A percentile compares a stretch with the other conserved stretches of the same genome.
Evolutionary conservation across 2,797 vertebrate species (phyloP).

Genomic region (Myripristis murdjan): DNA sequence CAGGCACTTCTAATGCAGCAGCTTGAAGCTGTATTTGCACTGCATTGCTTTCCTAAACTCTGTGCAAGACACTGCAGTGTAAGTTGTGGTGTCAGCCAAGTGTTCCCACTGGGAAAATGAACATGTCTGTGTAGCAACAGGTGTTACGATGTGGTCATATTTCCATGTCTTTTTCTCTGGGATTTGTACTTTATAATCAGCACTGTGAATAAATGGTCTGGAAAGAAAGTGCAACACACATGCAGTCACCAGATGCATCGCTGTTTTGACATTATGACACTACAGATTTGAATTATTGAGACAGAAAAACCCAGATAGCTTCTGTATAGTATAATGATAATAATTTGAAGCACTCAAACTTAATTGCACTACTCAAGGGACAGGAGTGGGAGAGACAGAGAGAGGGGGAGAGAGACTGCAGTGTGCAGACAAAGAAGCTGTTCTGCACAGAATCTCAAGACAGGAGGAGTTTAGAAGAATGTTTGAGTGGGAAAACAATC

Average conservation of each 20-base stretch:
- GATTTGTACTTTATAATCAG: constrained; percentile 17
- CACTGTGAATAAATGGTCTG: constrained; percentile 20
- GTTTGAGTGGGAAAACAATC: constrained; percentile 74
- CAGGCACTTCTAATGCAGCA: constrained; percentile 32
- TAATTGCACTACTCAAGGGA: constrained; percentile 30
- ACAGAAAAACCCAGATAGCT: constrained; percentile 35
- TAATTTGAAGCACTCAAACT: constrained; percentile 49
- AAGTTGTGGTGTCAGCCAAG: constrained; percentile 47
- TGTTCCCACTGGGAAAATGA: constrained; percentile 45
- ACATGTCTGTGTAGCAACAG: constrained; percentile 68
- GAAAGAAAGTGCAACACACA: constrained; percentile 10
- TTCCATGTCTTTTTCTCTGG: constrained; percentile 49
- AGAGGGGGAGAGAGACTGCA: constrained; percentile 34
- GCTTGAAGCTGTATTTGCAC: constrained; percentile 29
- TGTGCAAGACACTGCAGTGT: constrained; percentile 23
- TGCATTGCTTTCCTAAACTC: constrained; percentile 21
- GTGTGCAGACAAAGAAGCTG: constrained; percentile 68
- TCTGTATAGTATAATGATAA: constrained; percentile 48
- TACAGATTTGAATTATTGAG: constrained; percentile 21
- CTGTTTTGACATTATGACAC: constrained; percentile 16
- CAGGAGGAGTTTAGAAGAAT: constrained; percentile 72
- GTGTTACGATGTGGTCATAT: constrained; percentile 71
- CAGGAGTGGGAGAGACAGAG: constrained; percentile 7
- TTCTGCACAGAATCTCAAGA: constrained; percentile 63
- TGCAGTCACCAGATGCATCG: constrained; percentile 21